phyloP scores from a whole-genome alignment of 2,113 vertebrate species.

The Cepphus grylle region DNA sequence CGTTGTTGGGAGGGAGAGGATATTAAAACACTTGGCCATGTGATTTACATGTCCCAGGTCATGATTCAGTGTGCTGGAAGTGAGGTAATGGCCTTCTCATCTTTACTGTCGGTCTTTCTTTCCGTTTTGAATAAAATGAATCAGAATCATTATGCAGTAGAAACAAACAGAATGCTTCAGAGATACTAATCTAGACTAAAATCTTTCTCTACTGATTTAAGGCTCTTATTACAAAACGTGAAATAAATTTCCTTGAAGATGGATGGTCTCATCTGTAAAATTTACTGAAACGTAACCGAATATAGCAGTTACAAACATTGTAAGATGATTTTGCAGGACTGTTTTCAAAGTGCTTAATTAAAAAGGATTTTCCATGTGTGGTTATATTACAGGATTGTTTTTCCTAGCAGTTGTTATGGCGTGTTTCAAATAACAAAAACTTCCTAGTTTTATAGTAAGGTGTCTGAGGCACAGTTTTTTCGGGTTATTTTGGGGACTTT shows the following conservation, averaged over 20 bases:
- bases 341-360: neutral
- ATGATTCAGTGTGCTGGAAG: constrained; percentile 88
- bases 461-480: neutral
- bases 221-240: neutral
- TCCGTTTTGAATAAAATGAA: neutral
- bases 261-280: neutral
- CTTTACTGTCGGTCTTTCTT: neutral
- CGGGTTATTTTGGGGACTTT: neutral
- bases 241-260: neutral
- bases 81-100: constrained; percentile 75
- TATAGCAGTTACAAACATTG: neutral
- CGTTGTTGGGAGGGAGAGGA: constrained; percentile 96
- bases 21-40: constrained; percentile 90
- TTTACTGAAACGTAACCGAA: neutral
- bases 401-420: neutral
- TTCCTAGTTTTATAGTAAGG: neutral
- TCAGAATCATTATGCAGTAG: neutral
- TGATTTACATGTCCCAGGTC: constrained; percentile 96
- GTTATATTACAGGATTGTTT: neutral
- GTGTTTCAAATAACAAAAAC: neutral
- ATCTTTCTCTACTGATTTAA: neutral
- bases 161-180: neutral
- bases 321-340: neutral
- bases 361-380: neutral
- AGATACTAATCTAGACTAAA: neutral